Evolutionary conservation across 2,113 vertebrate species (phyloP).

Genomic region (Tragulus kanchil): DNA sequence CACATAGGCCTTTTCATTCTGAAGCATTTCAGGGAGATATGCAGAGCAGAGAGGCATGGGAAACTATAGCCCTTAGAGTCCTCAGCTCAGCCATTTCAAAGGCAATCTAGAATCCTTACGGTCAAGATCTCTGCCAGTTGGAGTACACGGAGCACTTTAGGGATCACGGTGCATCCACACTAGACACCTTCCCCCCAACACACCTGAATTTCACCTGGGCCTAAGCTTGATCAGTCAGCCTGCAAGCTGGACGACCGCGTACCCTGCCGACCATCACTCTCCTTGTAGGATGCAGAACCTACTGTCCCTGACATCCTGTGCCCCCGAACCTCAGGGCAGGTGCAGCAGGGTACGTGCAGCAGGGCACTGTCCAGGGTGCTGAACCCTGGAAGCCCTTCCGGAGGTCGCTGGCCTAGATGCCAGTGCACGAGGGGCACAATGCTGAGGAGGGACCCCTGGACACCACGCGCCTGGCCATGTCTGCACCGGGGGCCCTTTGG

Average conservation of each 20-base stretch:
- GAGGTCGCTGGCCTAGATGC: too few relatives aligned
- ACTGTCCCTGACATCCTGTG: not conserved
- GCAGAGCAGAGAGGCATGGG: not conserved
- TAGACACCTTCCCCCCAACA: too few relatives aligned
- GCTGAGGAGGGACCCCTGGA: not conserved
- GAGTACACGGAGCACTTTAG: not conserved
- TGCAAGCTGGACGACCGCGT: not conserved
- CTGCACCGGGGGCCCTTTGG: not conserved
- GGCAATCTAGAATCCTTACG: not conserved
- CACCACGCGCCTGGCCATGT: not conserved
- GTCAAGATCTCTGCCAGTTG: not conserved
- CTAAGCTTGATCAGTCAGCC: not conserved
- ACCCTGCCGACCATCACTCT: not conserved
- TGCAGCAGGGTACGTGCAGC: too few relatives aligned
- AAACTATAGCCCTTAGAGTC: not conserved
- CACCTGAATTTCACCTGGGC: not conserved
- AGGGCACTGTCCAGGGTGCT: too few relatives aligned
- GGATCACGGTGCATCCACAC: not conserved
- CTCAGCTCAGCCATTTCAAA: not conserved
- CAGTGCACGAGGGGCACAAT: not conserved
- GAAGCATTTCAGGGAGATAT: too few relatives aligned
- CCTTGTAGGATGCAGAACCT: not conserved
- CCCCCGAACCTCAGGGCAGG: not conserved
- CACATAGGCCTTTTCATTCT: too few relatives aligned
- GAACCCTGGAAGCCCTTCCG: not conserved